Evolutionary conservation across 2,113 vertebrate species (phyloP), one percentile per base, ranked within the genome.

Genomic region (Mustela lutreola): DNA sequence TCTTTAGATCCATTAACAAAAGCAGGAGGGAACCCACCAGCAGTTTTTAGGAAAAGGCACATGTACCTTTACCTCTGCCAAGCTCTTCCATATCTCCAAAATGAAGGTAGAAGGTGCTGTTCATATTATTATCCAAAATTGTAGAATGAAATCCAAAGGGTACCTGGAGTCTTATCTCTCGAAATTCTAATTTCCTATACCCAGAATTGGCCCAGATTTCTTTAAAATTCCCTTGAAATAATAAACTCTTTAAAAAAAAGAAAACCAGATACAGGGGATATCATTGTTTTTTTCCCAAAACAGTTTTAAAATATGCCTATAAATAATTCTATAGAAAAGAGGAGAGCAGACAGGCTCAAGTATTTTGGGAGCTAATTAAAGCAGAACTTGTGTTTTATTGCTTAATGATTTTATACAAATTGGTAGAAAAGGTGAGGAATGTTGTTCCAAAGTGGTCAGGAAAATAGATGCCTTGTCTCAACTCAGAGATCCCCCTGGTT

Each of bases 361-460:
- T 89, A 45, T 89, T 96, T 91, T 82, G 28, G 89, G 48, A 80
- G 31, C 67, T 89, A 94, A 97, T 97, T 89, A 94, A 95, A 94
- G 60, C 80, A 83, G 65, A 95, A 86, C 6, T 65, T 95, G 39
- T 19, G 79, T 86, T 94, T 87, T 87, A 80, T 80, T 92, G 95
- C 67, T 87, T 90, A 94, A 95, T 63, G 45, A 75, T 82, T 95
- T 82, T 93, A 73, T 65, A 78, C 58, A 92, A 96, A 97, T 85
- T 39, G 31, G 65, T 75, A 96, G 12, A 31, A 91, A 91, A 85
- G 48, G 60, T 1, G 42, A 80, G 39, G 78, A 92, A 76, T 84
- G 16, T 88, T 92, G 92, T 80, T 65, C 67, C 22, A 70, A 92
- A 65, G 42, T 60, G 11, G 73, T 89, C 11, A 28, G 28, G 75